Evolutionary conservation across 2,888 invertebrate species (phyloP), one percentile per base, ranked within the genome.

Genomic region (Galeruca laticollis): DNA sequence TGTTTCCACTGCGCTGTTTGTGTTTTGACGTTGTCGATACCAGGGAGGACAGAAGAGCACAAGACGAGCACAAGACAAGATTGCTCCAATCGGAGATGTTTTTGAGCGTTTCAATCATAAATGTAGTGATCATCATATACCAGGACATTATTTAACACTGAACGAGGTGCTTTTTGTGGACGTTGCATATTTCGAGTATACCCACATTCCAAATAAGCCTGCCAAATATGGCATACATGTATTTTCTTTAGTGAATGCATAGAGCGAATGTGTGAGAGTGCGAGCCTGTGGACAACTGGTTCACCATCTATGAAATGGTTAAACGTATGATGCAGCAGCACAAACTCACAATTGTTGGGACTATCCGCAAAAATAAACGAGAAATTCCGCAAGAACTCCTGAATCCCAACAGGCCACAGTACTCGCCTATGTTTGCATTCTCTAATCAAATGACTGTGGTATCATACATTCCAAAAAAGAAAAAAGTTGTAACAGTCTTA

Each of bases 361-460:
- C 78, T 8, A 40, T 76, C 26, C 73, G 73, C 62, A 76, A 75
- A 61, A 77, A 77, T 62, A 77, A 77, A 69, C 33, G 74, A 43
- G 57, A 70, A 57, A 26, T 70, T 37, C 60, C 70, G 6, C 18
- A 21, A 31, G 56, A 67, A 54, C 43, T 72, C 20, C 43, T 68
- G 11, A 21, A 47, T 37, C 35, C n/a, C n/a, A n/a, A n/a, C n/a
- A n/a, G n/a, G n/a, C 49, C 52, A 49, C 11, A 43, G 40, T 13
- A 56, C 37, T 47, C 63, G 18, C 43, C 52, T 31, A 51, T 68
- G 47, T 78, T 73, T 69, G 75, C 74, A 20, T 77, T 77, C 67
- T 60, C 64, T 15, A 70, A 78, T 51, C 47, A 73, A 11, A 60
- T 40, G 15, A 75, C 71, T 6, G 40, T 76, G 47, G 69, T 71